These are phyloP conservation scores for Ganaspis brasiliensis DNA, from an alignment of 2,888 invertebrate species.

Conservation along the genomic window DNA sequence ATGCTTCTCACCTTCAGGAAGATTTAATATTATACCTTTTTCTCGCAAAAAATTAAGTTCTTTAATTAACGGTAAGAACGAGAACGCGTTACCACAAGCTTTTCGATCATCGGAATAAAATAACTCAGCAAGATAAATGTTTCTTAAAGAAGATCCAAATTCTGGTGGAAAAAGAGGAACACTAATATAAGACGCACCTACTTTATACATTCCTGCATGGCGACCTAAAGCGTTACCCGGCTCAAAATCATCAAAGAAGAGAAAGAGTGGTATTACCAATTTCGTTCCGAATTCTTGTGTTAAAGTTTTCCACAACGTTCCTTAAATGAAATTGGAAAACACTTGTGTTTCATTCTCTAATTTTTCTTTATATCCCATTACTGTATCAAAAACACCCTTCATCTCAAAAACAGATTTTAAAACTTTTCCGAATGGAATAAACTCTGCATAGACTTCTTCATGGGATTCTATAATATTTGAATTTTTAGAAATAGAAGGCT, in stretches of 20 bases:
- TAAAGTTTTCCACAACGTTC: slow-evolving; percentile 26
- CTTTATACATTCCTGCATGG: slow-evolving; percentile 51
- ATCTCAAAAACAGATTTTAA: slow-evolving; percentile 52
- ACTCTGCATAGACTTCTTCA: slow-evolving; percentile 38
- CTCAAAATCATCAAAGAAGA: slow-evolving; percentile 48
- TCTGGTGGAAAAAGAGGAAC: slow-evolving; percentile 51
- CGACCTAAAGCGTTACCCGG: slow-evolving; percentile 51
- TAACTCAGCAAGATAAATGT: slow-evolving; percentile 48
- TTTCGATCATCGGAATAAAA: slow-evolving; percentile 50
- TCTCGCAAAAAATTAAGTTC: slow-evolving; percentile 55
- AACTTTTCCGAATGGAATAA: slow-evolving; percentile 50
- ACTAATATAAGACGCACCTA: slow-evolving; percentile 51
- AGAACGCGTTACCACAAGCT: background rate
- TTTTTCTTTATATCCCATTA: slow-evolving; percentile 33
- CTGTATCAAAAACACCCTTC: slow-evolving; percentile 23
- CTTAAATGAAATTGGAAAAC: slow-evolving; percentile 5
- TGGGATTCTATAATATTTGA: slow-evolving; percentile 21
- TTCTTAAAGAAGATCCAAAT: slow-evolving; percentile 38
- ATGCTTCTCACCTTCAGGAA: slow-evolving; percentile 11
- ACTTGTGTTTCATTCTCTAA: slow-evolving; percentile 41
- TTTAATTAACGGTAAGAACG: slow-evolving; percentile 10
- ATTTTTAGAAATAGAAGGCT: slow-evolving; percentile 20
- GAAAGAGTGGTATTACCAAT: slow-evolving; percentile 43
- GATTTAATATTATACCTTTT: slow-evolving; percentile 50
- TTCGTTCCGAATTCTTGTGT: background rate